Evolutionary conservation across 2,113 vertebrate genomes (phyloP), one percentile per base, ranked within the genome.

Genomic region (Solea solea): DNA sequence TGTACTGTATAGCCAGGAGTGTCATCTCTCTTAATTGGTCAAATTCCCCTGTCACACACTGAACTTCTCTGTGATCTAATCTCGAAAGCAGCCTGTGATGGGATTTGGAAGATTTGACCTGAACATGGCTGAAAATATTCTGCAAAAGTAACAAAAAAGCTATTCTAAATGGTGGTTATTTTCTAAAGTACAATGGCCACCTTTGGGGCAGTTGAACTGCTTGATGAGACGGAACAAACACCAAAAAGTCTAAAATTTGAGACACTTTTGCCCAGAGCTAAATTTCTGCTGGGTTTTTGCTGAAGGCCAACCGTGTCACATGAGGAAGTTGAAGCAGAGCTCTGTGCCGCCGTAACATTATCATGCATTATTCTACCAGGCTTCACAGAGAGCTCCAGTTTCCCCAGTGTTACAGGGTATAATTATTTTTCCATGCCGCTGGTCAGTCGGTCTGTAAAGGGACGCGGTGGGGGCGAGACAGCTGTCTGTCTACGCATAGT

Each of bases 401-500:
- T 57, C 51, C 63, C 12, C 60, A 14, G 49, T 12, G 41, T 25
- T 52, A 10, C 28, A 7, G 53, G 27, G 42, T 74, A 53, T 55
- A 45, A 65, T 69, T 56, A 7, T 52, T 59, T 44, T 49, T 56
- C 25, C 28, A 8, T 11, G 59, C 51, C 27, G 25, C 25, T 42
- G 76, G 34, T 42, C 62, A 28, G 56, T 41, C 41, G 46, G 58
- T 64, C 42, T 54, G 54, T 7, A 0, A 16, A 34, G 57, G 54
- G 59, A 70, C 15, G 40, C 15, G 66, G 63, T 15, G 49, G 71
- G 72, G 73, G 63, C 16, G 49, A 73, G 72, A 71, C 72, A 66
- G 69, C 68, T 28, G 69, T 6, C 42, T 0, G 64, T 75, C 91
- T 96, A 98, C 74, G 96, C 96, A 70, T 98, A 98, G 92, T 97